A percentile compares a stretch with the other conserved stretches of the same genome.
Evolutionary conservation across 1,140 invertebrate species (phyloP).

Genomic region (Phocides pigmalion): DNA sequence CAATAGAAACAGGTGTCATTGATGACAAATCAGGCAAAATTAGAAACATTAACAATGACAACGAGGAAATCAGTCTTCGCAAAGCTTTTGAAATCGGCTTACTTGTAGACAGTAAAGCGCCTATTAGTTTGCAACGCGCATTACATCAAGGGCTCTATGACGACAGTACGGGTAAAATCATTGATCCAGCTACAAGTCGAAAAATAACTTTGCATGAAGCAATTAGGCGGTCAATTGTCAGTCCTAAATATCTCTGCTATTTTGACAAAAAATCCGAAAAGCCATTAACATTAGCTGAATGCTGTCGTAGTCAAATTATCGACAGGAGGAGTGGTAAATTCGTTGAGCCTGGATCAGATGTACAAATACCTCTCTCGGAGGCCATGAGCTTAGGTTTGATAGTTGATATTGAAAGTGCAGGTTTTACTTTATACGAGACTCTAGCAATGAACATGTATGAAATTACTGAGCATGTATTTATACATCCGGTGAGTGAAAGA

Average conservation of each 20-base stretch:
- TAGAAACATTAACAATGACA: slow-evolving; percentile 87
- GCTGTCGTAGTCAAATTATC: slow-evolving; percentile 92
- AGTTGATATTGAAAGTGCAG: slow-evolving; percentile 92
- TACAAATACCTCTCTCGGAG: slow-evolving; percentile 87
- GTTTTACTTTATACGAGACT: slow-evolving; percentile 92
- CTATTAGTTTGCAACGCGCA: slow-evolving; percentile 93
- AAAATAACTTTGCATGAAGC: slow-evolving; percentile 93
- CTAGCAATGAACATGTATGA: slow-evolving; percentile 93
- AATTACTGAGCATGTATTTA: slow-evolving; percentile 87
- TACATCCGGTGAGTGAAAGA: slow-evolving; percentile 92
- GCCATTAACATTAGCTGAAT: slow-evolving; percentile 89
- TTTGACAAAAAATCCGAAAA: slow-evolving; percentile 89
- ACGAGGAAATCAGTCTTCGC: slow-evolving; percentile 88
- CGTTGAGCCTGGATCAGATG: slow-evolving; percentile 88
- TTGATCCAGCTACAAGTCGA: slow-evolving; percentile 90
- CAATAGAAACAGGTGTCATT: slow-evolving; percentile 89
- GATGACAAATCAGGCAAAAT: slow-evolving; percentile 90
- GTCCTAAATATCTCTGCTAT: slow-evolving; percentile 91
- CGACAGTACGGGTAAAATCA: slow-evolving; percentile 91
- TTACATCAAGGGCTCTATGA: slow-evolving; percentile 95
- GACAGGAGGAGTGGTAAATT: slow-evolving; percentile 92
- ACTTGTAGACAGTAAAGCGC: slow-evolving; percentile 91
- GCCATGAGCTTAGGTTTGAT: slow-evolving; percentile 91
- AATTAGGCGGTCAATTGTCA: slow-evolving; percentile 91
- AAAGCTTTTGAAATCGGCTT: slow-evolving; percentile 93